These are phyloP conservation scores for Oscheius sp. DNA, from an alignment of 2,888 invertebrate species.

Conservation along the genomic window DNA sequence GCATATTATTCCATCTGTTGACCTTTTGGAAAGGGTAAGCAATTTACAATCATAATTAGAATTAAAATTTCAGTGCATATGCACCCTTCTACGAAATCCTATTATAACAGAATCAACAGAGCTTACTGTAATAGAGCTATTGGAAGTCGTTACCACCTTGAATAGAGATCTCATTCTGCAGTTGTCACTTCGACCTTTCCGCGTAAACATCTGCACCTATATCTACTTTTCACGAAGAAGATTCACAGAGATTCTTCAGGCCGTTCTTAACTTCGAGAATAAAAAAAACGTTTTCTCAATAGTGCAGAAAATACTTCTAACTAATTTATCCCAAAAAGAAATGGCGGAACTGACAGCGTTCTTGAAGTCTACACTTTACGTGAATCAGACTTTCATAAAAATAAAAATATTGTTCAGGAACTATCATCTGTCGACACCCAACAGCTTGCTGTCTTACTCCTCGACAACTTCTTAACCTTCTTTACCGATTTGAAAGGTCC, in stretches of 20 bases:
- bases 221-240: constrained; percentile 40
- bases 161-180: constrained; percentile 33
- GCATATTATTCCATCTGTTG: constrained; percentile 36
- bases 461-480: constrained; percentile 29
- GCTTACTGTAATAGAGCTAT: constrained; percentile 27
- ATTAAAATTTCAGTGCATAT: constrained; percentile 15
- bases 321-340: constrained; percentile 33
- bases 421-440: background rate
- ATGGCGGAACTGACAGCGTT: constrained; percentile 17
- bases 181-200: constrained; percentile 34
- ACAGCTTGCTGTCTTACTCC: constrained; percentile 12
- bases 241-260: constrained; percentile 41
- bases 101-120: constrained; percentile 36
- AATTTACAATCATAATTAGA: background rate
- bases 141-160: constrained; percentile 31
- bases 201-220: constrained; percentile 34
- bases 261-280: background rate
- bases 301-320: constrained; percentile 35
- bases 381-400: background rate
- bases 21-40: constrained; percentile 40
- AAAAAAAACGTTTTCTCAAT: constrained; percentile 30
- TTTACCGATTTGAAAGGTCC: background rate
- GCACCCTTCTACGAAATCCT: constrained; percentile 31
- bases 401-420: background rate
- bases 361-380: constrained; percentile 17